phyloP scores from a whole-genome alignment of 2,113 vertebrate genomes.

The Scomber colias region DNA sequence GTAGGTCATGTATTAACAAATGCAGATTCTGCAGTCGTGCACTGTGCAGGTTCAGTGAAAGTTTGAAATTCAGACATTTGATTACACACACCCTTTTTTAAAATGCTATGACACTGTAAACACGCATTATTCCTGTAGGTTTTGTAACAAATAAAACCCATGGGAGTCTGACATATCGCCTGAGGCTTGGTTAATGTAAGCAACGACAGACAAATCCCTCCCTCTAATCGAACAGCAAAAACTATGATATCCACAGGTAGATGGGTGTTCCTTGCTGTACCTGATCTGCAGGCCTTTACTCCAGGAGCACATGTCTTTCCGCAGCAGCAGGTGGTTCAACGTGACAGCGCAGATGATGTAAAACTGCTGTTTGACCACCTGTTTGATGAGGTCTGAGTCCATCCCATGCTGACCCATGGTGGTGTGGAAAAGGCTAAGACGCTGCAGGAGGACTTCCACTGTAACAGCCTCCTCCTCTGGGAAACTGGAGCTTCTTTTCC shows the following conservation, averaged over 20 bases:
- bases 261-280: constrained; percentile 70
- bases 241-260: neutral
- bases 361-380: constrained; percentile 94
- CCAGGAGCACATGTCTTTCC: constrained; percentile 99
- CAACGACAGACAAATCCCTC: neutral
- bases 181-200: neutral
- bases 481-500: constrained; percentile 92
- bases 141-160: too few relatives aligned
- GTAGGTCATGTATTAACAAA: too few relatives aligned
- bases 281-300: constrained; percentile 99
- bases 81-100: neutral
- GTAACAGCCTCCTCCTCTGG: constrained; percentile 90
- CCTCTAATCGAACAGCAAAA: neutral
- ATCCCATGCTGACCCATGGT: constrained; percentile 93
- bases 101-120: too few relatives aligned
- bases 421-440: constrained; percentile 90
- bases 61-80: neutral
- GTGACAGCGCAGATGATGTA: constrained; percentile 93
- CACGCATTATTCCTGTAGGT: too few relatives aligned
- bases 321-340: constrained; percentile 94
- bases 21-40: too few relatives aligned
- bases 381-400: constrained; percentile 91
- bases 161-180: neutral
- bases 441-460: constrained; percentile 92
- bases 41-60: too few relatives aligned